Base-by-base conservation (phyloP, 2,888 invertebrate genomes). In the Papilio protenor region DNA sequence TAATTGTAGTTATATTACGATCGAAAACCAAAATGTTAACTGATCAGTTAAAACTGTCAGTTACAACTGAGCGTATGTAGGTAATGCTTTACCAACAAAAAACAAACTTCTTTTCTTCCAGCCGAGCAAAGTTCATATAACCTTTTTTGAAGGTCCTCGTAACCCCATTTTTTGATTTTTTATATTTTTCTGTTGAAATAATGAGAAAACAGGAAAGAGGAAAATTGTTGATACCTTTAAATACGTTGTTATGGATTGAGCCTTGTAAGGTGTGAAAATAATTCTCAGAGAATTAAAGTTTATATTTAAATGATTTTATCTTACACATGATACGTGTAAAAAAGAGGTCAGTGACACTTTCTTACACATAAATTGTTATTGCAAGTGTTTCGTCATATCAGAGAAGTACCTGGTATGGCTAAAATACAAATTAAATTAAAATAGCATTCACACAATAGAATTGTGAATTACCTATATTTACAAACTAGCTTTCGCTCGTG, bases 311-410 rank as follows among this genome's bases (percentile, higher is more conserved):
- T 71, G 52, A 71, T 71, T 18, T 69, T 69, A 69, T 69, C 66
- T 40, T 40, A 40, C 12, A 69, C 66, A 45, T 18, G 45, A 69
- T 69, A 21, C 66, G 21, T 45, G 40, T 33, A 21, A 69, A 61
- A 66, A 69, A 21, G 45, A 69, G 66, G 66, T 69, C 66, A 69
- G 66, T 69, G 66, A 69, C 45, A 69, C 66, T 45, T 45, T 69
- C 45, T 69, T 69, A 69, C 18, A 69, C 66, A 69, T 69, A 69
- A 45, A 69, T 69, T 45, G 66, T 69, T 69, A 69, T 45, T 69
- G 66, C 66, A 69, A 40, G 33, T 64, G 45, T 69, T 45, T 69
- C 45, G 66, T 45, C 66, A 69, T 69, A 45, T 45, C n/a, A 2
- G 2, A 21, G 66, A 69, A 40, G 21, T 69, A 64, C 16, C 18